phyloP scores from a whole-genome alignment of 53 echinoderm and acorn worm genomes.

The Actinopyga echinites region DNA sequence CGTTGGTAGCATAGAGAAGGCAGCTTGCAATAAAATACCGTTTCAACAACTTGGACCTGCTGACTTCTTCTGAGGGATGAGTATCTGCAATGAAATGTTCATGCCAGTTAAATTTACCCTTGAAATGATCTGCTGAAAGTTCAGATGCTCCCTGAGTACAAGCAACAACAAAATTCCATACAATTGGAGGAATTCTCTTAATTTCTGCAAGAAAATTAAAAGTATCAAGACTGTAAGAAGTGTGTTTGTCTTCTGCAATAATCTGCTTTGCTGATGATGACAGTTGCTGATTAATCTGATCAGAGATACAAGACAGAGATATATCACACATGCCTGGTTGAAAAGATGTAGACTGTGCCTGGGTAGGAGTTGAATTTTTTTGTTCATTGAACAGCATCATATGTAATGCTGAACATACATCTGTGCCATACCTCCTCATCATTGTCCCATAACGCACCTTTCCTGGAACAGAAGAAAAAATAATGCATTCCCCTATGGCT shows the following conservation, averaged over 20 bases:
- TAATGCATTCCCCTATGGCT: slow-evolving; percentile 8
- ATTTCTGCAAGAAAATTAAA: slow-evolving; percentile 20
- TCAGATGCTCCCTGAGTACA: slow-evolving; percentile 24
- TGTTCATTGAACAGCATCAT: slow-evolving; percentile 15
- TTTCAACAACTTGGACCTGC: slow-evolving; percentile 31
- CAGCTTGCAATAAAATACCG: slow-evolving; percentile 22
- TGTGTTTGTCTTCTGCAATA: neutral
- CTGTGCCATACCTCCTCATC: slow-evolving; percentile 22
- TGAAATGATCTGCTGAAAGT: neutral
- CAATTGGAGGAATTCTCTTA: slow-evolving; percentile 11
- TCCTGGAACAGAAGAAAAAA: slow-evolving; percentile 16
- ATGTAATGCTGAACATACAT: slow-evolving; percentile 7
- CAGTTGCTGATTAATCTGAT: slow-evolving; percentile 1
- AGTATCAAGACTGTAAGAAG: slow-evolving; percentile 17
- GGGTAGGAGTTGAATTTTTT: neutral
- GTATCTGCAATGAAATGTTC: slow-evolving; percentile 5
- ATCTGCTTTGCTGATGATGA: neutral
- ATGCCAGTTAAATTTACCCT: neutral
- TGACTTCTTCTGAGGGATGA: slow-evolving; percentile 32
- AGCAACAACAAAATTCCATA: slow-evolving; percentile 37
- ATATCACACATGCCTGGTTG: neutral
- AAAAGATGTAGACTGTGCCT: neutral
- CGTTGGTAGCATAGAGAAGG: slow-evolving; percentile 37
- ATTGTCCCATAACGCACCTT: slow-evolving; percentile 13
- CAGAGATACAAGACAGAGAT: neutral